These are phyloP conservation scores for Allolobophora icterica DNA, from an alignment of 2,888 invertebrate genomes.

Conservation along the genomic window DNA sequence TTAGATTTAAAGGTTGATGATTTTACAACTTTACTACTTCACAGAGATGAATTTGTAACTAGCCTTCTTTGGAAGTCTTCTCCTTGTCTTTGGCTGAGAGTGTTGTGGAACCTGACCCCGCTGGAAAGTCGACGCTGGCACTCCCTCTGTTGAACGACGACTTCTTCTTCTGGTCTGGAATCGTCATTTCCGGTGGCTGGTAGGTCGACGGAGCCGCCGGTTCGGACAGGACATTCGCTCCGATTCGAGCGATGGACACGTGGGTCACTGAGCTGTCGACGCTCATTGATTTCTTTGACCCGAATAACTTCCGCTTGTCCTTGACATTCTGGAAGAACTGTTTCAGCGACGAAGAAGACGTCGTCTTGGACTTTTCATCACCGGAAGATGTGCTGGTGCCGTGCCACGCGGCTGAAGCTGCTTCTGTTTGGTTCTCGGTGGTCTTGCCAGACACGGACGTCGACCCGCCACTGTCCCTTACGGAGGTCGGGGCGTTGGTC, in stretches of 20 bases:
- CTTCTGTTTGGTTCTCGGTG: not conserved
- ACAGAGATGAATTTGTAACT: not conserved
- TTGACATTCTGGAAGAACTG: constrained; percentile 46
- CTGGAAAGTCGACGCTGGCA: not conserved
- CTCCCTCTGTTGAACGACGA: not conserved
- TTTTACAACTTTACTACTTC: not conserved
- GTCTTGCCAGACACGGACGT: not conserved
- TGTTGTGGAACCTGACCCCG: not conserved
- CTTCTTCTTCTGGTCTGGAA: not conserved
- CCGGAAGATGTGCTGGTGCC: not conserved
- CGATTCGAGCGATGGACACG: constrained; percentile 42
- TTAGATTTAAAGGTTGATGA: no score
- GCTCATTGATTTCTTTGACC: constrained; percentile 44
- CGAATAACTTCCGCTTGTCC: constrained; percentile 48
- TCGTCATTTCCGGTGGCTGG: constrained; percentile 31
- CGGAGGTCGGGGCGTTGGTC: not conserved
- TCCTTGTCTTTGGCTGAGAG: not conserved
- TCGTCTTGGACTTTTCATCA: constrained; percentile 24
- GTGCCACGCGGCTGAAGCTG: not conserved
- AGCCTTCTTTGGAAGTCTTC: not conserved
- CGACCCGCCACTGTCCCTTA: not conserved
- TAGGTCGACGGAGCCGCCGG: constrained; percentile 45
- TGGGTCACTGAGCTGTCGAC: constrained; percentile 46
- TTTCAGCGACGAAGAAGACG: constrained; percentile 8
- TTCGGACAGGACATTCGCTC: constrained; percentile 41